Conservation (phyloP, 2,888 invertebrate genomes). For the Megastigmus dorsalis region DNA sequence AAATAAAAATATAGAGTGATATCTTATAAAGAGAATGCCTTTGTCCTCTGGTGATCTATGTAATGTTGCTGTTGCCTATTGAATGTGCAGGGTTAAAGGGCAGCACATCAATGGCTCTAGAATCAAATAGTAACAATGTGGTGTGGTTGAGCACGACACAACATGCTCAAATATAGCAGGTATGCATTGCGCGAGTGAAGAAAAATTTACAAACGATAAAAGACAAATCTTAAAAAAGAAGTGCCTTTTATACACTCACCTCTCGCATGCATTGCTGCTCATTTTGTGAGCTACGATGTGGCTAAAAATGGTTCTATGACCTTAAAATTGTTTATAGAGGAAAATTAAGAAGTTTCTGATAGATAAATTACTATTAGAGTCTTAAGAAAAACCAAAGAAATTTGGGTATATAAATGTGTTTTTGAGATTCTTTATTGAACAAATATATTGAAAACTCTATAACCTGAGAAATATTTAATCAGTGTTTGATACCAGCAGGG, state of each 20-base stretch:
- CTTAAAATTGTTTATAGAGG: constrained; percentile 7
- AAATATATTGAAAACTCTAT: constrained; percentile 4
- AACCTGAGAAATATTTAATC: neutral
- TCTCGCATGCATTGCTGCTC: neutral
- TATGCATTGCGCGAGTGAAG: constrained; percentile 59
- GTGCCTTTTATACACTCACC: constrained; percentile 23
- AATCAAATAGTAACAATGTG: constrained; percentile 72
- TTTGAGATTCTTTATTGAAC: neutral
- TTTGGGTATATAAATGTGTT: neutral
- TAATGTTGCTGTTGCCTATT: constrained; percentile 59
- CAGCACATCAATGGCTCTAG: constrained; percentile 71
- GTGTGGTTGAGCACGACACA: constrained; percentile 71
- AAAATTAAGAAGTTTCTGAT: neutral
- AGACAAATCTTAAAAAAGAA: neutral
- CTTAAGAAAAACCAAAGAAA: neutral
- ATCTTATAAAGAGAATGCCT: neutral
- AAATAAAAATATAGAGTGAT: neutral
- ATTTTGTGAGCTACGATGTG: neutral
- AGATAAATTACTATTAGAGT: neutral
- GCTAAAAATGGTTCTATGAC: neutral
- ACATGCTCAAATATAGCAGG: constrained; percentile 72
- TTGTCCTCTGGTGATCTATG: neutral
- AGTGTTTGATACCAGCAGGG: constrained; percentile 56
- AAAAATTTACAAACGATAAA: neutral
- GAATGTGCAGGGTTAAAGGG: constrained; percentile 68